Conservation (phyloP, 2,113 vertebrate species). For the Andinoacara biseriatus region DNA sequence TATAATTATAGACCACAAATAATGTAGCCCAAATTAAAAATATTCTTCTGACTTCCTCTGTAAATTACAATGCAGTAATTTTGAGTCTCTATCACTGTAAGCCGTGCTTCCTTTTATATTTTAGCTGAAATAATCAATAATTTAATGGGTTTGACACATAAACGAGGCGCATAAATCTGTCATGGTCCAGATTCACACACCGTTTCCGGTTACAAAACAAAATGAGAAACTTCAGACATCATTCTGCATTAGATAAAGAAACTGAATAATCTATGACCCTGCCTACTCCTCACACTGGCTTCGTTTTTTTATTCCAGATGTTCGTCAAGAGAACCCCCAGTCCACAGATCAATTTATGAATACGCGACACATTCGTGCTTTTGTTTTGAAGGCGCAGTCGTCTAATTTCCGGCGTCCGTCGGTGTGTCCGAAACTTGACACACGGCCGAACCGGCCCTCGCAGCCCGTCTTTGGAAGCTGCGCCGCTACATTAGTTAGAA, state of each 20-base stretch:
- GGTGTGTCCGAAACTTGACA: not conserved
- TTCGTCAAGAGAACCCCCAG: not conserved
- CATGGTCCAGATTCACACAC: not conserved
- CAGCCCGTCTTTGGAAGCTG: not conserved
- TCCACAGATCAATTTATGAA: not conserved
- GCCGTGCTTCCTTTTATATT: not conserved
- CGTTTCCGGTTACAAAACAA: not conserved
- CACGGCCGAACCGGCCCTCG: not conserved
- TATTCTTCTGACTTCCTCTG: not conserved
- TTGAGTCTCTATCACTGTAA: not conserved
- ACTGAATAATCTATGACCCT: not conserved
- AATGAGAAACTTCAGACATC: not conserved
- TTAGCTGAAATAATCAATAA: not conserved
- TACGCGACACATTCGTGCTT: not conserved
- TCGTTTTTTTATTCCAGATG: not conserved
- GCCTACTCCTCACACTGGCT: not conserved
- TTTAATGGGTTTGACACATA: not conserved
- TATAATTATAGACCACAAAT: not conserved
- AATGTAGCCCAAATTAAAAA: not conserved
- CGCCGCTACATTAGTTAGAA: not conserved
- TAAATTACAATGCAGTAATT: not conserved
- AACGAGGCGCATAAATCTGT: not conserved
- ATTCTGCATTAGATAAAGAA: not conserved
- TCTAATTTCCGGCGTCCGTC: constrained; percentile 2
- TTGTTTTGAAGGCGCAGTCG: constrained; percentile 33